Percentiles rank a stretch among this genome's conserved stretches.
phyloP scores from a whole-genome alignment of 2,797 vertebrate species.

The Tiaroga cobitis region DNA sequence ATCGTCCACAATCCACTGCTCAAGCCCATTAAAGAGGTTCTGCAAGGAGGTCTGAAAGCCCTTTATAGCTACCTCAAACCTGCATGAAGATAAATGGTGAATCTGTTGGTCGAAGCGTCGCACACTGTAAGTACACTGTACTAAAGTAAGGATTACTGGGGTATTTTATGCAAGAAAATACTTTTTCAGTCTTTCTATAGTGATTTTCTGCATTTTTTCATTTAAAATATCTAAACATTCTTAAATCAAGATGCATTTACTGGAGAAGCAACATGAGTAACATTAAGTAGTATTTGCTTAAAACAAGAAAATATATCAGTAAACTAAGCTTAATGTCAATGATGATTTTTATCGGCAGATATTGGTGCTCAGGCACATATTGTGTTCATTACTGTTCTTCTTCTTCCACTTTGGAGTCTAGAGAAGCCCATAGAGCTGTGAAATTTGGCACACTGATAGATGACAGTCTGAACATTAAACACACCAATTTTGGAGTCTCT shows the following conservation, averaged over 20 bases:
- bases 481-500: background rate
- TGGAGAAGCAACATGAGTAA: background rate
- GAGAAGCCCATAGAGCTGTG: background rate
- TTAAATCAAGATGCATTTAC: background rate
- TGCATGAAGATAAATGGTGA: conserved; percentile 59
- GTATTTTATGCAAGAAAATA: background rate
- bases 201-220: background rate
- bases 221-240: background rate
- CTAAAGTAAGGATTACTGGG: background rate
- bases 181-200: background rate
- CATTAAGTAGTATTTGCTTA: background rate
- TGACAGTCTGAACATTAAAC: background rate
- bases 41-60: conserved; percentile 86
- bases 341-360: background rate
- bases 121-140: background rate
- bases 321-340: background rate
- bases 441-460: background rate
- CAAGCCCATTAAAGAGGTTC: conserved; percentile 87
- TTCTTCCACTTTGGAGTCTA: background rate
- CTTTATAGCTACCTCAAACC: conserved; percentile 82
- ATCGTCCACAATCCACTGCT: conserved; percentile 89
- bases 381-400: background rate
- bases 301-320: background rate
- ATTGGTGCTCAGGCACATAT: background rate
- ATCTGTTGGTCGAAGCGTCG: background rate